Percentiles rank a stretch among this genome's conserved stretches.
These are phyloP conservation scores for Poeciliopsis gracilis DNA, from an alignment of 2,797 vertebrate genomes.

Conservation along the genomic window DNA sequence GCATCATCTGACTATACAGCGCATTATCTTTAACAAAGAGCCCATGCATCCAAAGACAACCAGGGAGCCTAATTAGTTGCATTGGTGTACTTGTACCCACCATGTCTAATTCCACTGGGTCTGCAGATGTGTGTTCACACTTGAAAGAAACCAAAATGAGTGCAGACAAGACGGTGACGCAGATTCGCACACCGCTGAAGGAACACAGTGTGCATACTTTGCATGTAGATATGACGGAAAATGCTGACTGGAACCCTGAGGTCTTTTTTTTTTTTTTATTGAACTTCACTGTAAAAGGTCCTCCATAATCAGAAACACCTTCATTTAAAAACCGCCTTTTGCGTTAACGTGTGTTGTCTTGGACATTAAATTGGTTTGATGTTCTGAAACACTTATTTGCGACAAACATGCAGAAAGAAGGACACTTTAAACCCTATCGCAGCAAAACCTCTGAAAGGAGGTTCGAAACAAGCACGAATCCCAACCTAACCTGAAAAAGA, in stretches of 20 bases:
- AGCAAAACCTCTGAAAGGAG: no score
- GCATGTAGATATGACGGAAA: background rate
- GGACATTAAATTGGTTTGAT: no score
- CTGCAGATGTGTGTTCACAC: constrained; percentile 16
- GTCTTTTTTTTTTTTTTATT: background rate
- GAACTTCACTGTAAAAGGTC: background rate
- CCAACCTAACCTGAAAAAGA: no score
- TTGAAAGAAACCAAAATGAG: background rate
- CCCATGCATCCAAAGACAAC: constrained; percentile 51
- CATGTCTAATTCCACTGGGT: constrained; percentile 52
- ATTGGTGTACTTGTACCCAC: constrained; percentile 49
- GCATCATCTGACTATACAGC: constrained; percentile 76
- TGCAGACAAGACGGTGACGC: background rate
- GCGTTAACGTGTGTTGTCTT: no score
- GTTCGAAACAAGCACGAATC: no score
- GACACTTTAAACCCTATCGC: no score
- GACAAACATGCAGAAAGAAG: no score
- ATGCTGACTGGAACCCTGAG: background rate
- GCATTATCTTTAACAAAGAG: constrained; percentile 65
- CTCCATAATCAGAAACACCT: no score
- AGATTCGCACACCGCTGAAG: background rate
- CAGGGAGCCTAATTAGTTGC: constrained; percentile 57
- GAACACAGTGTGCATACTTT: background rate
- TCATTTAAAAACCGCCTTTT: background rate
- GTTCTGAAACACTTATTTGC: no score